Evolutionary conservation across 2,888 invertebrate genomes (phyloP), one percentile per base, ranked within the genome.

Genomic region (Spisula solida): DNA sequence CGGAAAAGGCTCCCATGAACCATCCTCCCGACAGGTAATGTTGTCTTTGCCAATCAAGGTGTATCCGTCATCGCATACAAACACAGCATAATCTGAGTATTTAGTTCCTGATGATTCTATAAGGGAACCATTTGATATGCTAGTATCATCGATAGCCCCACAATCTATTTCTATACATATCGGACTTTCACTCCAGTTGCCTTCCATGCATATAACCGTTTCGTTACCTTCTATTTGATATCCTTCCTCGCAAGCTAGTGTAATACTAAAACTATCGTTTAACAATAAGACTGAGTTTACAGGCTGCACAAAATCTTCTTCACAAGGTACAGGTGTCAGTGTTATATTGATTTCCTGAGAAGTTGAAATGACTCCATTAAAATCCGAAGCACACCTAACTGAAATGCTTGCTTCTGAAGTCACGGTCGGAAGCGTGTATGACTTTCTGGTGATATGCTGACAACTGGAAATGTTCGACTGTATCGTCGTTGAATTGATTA

Each of bases 141-240:
- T 41, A 41, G 41, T 41, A 86, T 48, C 56, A 47, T 5, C 48
- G n/a, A 82, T 47, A 10, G 66, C 48, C 10, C 86, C 86, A 82
- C 88, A 88, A 55, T 86, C 86, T 18, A 82, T 75, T 34, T 31
- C 41, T 34, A 81, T 12, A 70, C 88, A 88, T 29, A 14, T 51
- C 1, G 66, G 82, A 0, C 14, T 14, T 2, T 82, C 70, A 18
- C 31, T 82, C 88, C 88, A 88, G 8, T 47, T 47, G 34, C 80
- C 82, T 80, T 82, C 82, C 80, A 79, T 82, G 47, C 88, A 88
- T 14, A 8, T 56, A 8, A 86, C 34, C 31, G 8, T 66, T 10
- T 56, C 4, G 55, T 80, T 56, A 1, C 78, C 79, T 1, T 31
- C 82, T 20, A 88, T 25, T 34, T 56, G n/a, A 70, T 82, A 86